Conservation (phyloP, 2,797 vertebrate species). For the Hoplostethus atlanticus region DNA sequence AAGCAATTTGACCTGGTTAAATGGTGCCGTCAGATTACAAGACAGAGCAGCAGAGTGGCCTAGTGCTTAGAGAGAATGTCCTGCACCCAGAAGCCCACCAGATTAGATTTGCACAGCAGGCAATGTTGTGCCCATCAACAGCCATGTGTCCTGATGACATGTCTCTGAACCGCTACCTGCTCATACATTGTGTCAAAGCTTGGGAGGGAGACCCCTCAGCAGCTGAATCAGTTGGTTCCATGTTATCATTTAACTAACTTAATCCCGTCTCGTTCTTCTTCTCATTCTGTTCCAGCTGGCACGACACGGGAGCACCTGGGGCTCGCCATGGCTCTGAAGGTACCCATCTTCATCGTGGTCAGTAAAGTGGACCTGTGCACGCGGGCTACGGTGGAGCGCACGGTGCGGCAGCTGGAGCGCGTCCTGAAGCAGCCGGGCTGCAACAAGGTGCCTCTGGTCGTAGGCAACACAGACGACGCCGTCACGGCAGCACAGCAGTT, state of each 20-base stretch:
- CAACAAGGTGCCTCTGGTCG: slow-evolving; percentile 94
- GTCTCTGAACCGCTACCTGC: neutral
- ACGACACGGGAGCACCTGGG: slow-evolving; percentile 96
- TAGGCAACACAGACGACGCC: slow-evolving; percentile 91
- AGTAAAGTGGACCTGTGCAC: slow-evolving; percentile 96
- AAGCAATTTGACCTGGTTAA: too few species aligned
- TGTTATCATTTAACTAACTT: too few species aligned
- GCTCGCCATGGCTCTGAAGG: slow-evolving; percentile 96
- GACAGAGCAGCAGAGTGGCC: too few species aligned
- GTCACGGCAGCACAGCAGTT: slow-evolving; percentile 97
- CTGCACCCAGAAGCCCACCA: too few species aligned
- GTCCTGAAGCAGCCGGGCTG: slow-evolving; percentile 97
- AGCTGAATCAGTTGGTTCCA: neutral
- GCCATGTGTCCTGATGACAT: too few species aligned
- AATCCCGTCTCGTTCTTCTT: slow-evolving; percentile 1
- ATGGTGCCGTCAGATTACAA: too few species aligned
- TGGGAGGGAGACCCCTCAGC: too few species aligned
- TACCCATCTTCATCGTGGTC: slow-evolving; percentile 97
- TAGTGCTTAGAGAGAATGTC: too few species aligned
- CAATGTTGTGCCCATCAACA: too few species aligned
- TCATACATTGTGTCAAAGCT: neutral
- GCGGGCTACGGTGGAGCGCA: slow-evolving; percentile 91
- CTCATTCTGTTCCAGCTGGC: slow-evolving; percentile 83
- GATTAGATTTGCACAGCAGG: too few species aligned
- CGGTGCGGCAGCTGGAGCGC: slow-evolving; percentile 93